Evolutionary conservation across 2,888 invertebrate genomes (phyloP).

Genomic region (Drosophila affinis): DNA sequence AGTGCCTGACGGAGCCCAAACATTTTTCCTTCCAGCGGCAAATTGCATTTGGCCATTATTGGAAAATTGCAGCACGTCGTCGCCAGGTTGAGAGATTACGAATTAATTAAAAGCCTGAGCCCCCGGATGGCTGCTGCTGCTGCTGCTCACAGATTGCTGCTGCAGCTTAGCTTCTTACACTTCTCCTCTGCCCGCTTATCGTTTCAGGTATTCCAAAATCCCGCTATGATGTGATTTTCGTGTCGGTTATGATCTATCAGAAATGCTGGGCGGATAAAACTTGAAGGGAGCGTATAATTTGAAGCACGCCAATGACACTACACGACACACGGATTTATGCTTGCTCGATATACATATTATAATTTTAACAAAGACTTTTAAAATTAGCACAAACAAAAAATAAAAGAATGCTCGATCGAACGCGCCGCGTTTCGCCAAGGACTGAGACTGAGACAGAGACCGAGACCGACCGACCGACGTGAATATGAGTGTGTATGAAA

Average conservation of each 20-base stretch:
- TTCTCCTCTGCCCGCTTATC: not conserved
- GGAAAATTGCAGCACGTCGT: conserved; percentile 63
- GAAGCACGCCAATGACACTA: not conserved
- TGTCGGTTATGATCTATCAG: not conserved
- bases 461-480: conserved; percentile 10
- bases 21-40: conserved; percentile 47
- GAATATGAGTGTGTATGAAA: conserved; percentile 38
- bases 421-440: conserved; percentile 48
- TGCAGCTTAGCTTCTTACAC: conserved; percentile 36
- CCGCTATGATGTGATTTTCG: not conserved
- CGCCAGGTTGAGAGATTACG: conserved; percentile 58
- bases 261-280: not conserved
- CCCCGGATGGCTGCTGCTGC: conserved; percentile 7
- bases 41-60: conserved; percentile 71
- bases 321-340: not conserved
- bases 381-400: conserved; percentile 40
- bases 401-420: conserved; percentile 36
- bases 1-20: not conserved
- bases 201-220: conserved; percentile 1
- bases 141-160: not conserved
- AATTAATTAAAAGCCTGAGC: conserved; percentile 63
- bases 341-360: not conserved
- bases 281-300: not conserved
- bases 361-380: conserved; percentile 23
- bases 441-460: conserved; percentile 24